Base-by-base conservation (phyloP, 2,888 invertebrate genomes). In the Torymus tubicola region DNA sequence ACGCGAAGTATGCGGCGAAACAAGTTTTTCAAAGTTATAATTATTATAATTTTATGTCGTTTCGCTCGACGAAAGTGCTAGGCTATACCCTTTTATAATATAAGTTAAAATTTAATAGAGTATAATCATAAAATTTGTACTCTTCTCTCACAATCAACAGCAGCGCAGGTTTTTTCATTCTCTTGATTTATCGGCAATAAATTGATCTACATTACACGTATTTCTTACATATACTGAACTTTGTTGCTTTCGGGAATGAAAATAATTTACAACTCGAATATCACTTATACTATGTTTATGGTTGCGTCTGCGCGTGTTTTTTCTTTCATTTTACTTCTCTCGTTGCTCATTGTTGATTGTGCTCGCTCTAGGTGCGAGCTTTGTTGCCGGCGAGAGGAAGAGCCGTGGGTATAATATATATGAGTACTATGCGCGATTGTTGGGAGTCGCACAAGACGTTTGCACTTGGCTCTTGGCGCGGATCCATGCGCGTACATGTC, bases 401-500 rank as follows among this genome's bases (percentile, higher is more conserved):
- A 42, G 42, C 42, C 8, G 42, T 42, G 8, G 42, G 42, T 8
- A 42, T 42, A 42, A 8, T 8, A 42, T 42, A 42, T 42, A 42
- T 55, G n/a, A 3, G 53, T 10, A 55, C 24, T 12, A 5, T 8
- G 16, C 63, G 63, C 53, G 52, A 42, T 42, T 73, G 63, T 72
- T 55, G 55, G 24, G 50, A 31, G 58, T 31, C 1, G n/a, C 11
- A 52, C 52, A 63, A 63, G 31, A 72, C 16, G 16, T 55, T 72
- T 85, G 83, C 80, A 80, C 61, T 81, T 78, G 69, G 64, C 57
- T 70, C 31, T 71, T 79, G 78, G 69, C 74, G 69, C 60, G 67
- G 13, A 21, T 74, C 79, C 74, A 74, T 60, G 50, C 13, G 70
- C 52, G 42, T 42, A 42, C 1, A 42, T 8, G 42, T 42, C 53